Percentiles rank a stretch among this genome's conserved stretches.
phyloP scores from a whole-genome alignment of 2,888 invertebrate genomes.

The Tholera decimalis region DNA sequence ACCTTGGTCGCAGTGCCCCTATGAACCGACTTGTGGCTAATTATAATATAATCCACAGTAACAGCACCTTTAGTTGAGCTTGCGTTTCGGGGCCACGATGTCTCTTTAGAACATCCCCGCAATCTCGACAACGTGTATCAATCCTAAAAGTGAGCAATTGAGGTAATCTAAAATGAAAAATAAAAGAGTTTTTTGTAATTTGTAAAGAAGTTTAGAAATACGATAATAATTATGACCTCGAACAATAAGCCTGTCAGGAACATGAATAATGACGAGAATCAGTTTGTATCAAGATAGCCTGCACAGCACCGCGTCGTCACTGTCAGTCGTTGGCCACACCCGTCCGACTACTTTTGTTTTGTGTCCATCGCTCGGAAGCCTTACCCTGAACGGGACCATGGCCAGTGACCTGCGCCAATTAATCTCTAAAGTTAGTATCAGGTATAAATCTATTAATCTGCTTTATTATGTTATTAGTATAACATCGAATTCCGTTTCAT shows the following conservation, averaged over 20 bases:
- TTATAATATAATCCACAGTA: no score
- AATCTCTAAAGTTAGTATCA: slow-evolving; percentile 40
- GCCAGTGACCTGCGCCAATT: slow-evolving; percentile 53
- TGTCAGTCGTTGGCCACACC: slow-evolving; percentile 30
- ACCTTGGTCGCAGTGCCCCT: no score
- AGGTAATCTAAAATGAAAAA: no score
- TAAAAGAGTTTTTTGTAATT: no score
- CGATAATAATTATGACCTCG: neutral
- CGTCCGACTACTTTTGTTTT: slow-evolving; percentile 58
- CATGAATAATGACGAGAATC: slow-evolving; percentile 25
- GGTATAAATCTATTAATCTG: neutral
- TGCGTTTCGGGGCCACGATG: no score
- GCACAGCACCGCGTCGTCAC: neutral
- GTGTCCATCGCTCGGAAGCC: slow-evolving; percentile 47
- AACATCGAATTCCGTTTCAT: neutral
- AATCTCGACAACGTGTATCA: no score
- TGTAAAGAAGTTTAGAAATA: neutral
- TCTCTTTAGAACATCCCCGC: no score
- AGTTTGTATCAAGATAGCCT: slow-evolving; percentile 6
- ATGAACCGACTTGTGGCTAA: no score
- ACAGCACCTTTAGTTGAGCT: no score
- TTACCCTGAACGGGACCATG: slow-evolving; percentile 32
- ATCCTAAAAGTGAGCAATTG: no score
- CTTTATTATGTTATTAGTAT: no score
- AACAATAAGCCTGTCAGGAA: slow-evolving; percentile 9